Base-by-base conservation (phyloP, 2,888 invertebrate genomes). In the Acanthacorydalis orientalis region DNA sequence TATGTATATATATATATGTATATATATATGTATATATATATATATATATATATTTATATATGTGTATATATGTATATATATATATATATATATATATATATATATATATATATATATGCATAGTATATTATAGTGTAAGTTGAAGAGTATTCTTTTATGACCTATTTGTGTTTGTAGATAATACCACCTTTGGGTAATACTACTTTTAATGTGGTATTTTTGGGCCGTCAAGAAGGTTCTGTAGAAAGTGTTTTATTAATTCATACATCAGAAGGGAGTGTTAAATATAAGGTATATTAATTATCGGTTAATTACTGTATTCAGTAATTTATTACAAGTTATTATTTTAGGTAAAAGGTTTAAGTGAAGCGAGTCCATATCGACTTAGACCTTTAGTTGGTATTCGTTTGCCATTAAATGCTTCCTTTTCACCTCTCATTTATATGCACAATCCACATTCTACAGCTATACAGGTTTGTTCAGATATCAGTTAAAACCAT, bases 371-470 rank as follows among this genome's bases (percentile, higher is more conserved):
- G 56, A 95, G 91, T 70, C 89, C 86, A 47, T 97, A 92, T 72
- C 78, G 89, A 57, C 70, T 97, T 59, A 78, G 87, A 65, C 93
- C 97, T 48, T 77, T 95, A 62, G 78, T 92, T 51, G 91, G 89
- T 51, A 81, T 92, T 53, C 83, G 84, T 62, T 79, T 95, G 62
- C 96, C 97, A 51, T 72, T 86, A 59, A 95, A 97, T 72, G 86
- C 89, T 55, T 84, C 86, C 53, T 83, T 91, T 61, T 79, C 86
- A 59, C 88, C 92, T 50, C 73, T 87, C 62, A 87, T 97, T 62
- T 79, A 83, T 58, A 78, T 98, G 73, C 86, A 93, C 72, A 98
- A 98, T 77, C 97, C 97, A 54, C 87, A 91, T 64, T 75, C 80
- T 57, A 77, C 79, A 58, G 76, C 87, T 49, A 74, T 95, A 65